Conservation (phyloP, 2,888 invertebrate genomes). For the Unio delphinus region DNA sequence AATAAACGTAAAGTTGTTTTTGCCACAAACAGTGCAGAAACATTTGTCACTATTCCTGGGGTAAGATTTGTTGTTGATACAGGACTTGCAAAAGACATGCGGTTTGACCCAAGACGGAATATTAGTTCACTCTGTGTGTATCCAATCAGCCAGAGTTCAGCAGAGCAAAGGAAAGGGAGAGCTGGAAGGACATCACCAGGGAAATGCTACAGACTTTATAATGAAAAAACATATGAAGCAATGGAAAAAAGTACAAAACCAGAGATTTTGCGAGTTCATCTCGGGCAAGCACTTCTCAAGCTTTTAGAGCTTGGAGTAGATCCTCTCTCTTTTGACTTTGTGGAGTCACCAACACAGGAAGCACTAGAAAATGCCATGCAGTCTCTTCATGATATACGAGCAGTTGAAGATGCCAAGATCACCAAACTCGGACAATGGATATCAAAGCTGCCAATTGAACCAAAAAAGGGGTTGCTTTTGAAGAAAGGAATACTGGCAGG, state of each 20-base stretch:
- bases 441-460: conserved; percentile 63
- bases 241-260: conserved; percentile 62
- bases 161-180: conserved; percentile 71
- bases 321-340: too few relatives aligned
- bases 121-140: conserved; percentile 57
- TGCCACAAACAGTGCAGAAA: too few relatives aligned
- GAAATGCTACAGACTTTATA: conserved; percentile 68
- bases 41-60: too few relatives aligned
- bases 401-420: conserved; percentile 50
- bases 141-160: conserved; percentile 65
- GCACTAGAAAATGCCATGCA: too few relatives aligned
- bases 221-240: conserved; percentile 54
- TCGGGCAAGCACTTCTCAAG: too few relatives aligned
- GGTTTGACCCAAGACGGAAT: conserved; percentile 55
- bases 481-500: conserved; percentile 24
- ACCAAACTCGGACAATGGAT: conserved; percentile 64
- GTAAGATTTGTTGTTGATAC: too few relatives aligned
- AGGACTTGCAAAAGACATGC: too few relatives aligned
- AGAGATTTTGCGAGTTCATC: conserved; percentile 57
- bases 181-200: conserved; percentile 70
- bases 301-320: too few relatives aligned
- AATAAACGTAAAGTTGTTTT: too few relatives aligned
- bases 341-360: too few relatives aligned
- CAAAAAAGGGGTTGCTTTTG: conserved; percentile 47
- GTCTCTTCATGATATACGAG: conserved; percentile 20